Conservation (phyloP, 2,797 vertebrate species). For the Sebastes kiyomatsui region DNA sequence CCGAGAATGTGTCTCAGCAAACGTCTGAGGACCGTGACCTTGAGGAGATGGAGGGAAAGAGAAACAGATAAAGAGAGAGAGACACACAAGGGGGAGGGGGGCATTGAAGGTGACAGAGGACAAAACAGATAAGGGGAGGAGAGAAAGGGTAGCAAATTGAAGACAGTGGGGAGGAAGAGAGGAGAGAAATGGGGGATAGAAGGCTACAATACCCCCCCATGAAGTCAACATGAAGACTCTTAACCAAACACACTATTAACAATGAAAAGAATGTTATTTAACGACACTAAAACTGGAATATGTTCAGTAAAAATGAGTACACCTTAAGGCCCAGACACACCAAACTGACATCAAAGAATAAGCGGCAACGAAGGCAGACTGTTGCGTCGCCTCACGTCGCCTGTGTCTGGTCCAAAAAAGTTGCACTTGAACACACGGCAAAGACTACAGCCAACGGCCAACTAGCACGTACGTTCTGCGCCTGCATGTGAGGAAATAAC, state of each 20-base stretch:
- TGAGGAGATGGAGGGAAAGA: constrained; percentile 58
- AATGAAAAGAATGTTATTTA: background rate
- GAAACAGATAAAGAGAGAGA: constrained; percentile 48
- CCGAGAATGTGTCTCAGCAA: constrained; percentile 56
- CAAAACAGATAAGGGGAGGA: constrained; percentile 40
- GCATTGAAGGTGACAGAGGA: constrained; percentile 42
- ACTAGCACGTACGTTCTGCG: no score
- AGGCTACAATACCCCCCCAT: background rate
- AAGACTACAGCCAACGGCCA: no score
- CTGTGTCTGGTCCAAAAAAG: background rate
- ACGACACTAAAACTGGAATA: background rate
- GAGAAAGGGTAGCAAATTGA: constrained; percentile 6
- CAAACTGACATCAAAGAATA: background rate
- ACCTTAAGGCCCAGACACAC: background rate
- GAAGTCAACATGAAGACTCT: background rate
- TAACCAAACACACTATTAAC: background rate
- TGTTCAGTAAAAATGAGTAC: background rate
- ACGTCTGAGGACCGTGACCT: constrained; percentile 69
- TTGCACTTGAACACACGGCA: no score
- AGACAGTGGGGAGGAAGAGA: background rate
- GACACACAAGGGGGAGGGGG: constrained; percentile 28
- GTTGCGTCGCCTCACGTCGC: no score
- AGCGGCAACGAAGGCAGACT: background rate
- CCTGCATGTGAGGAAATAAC: no score
- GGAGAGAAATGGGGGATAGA: background rate